Percentiles rank a stretch among this genome's conserved stretches.
Evolutionary conservation across 2,797 vertebrate genomes (phyloP).

Genomic region (Poecile montanus): DNA sequence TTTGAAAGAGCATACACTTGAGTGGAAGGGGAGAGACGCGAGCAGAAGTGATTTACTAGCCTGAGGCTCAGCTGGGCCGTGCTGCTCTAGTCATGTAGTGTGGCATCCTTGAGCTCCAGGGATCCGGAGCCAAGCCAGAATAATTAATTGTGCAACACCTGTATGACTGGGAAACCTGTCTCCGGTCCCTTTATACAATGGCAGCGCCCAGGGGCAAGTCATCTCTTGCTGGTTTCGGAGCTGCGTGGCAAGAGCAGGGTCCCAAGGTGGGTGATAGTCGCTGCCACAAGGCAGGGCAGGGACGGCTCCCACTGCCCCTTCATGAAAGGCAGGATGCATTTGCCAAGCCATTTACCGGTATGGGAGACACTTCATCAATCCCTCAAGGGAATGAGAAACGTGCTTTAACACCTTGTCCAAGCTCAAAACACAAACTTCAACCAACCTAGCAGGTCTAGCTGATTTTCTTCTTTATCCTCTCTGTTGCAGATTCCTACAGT

Average conservation of each 20-base stretch:
- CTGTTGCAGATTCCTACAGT: neutral
- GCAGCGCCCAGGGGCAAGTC: neutral
- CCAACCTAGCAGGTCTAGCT: neutral
- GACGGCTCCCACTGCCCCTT: fast-evolving
- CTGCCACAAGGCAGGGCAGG: neutral
- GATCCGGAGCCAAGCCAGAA: slow-evolving; percentile 16
- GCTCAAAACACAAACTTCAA: slow-evolving; percentile 6
- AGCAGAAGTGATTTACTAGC: slow-evolving; percentile 59
- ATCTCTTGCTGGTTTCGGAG: neutral
- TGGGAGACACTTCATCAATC: neutral
- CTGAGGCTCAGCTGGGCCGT: neutral
- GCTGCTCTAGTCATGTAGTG: slow-evolving; percentile 3
- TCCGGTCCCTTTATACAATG: slow-evolving; percentile 15
- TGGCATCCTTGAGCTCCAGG: slow-evolving; percentile 31
- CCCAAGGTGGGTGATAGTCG: fast-evolving
- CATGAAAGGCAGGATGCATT: neutral
- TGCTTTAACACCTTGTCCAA: neutral
- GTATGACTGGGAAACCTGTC: slow-evolving; percentile 28
- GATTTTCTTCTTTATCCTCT: neutral
- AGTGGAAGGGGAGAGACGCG: fast-evolving
- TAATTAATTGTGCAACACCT: slow-evolving; percentile 57
- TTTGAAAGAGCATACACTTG: neutral
- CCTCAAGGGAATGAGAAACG: neutral
- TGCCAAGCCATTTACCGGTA: neutral
- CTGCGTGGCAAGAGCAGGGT: neutral